These are phyloP conservation scores for Melanerpes formicivorus DNA, from an alignment of 2,113 vertebrate species.

Conservation along the genomic window DNA sequence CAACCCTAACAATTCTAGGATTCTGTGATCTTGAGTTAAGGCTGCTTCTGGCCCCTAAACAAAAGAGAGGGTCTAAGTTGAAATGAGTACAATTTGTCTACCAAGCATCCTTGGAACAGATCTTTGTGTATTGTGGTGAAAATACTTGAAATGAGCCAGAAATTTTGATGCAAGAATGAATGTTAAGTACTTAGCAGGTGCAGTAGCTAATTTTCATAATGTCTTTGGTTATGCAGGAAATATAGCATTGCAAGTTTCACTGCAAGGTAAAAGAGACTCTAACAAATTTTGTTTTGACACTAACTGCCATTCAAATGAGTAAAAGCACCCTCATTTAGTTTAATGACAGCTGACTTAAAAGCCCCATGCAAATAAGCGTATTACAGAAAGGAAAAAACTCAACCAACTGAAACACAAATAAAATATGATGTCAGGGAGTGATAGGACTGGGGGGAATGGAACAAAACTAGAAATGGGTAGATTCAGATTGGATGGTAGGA, in stretches of 20 bases:
- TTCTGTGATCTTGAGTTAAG: background rate
- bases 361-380: background rate
- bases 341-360: conserved; percentile 30
- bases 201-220: conserved; percentile 65
- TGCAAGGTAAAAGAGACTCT: conserved; percentile 52
- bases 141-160: background rate
- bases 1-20: no score
- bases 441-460: no score
- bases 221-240: conserved; percentile 53
- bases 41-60: background rate
- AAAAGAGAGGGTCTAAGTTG: background rate
- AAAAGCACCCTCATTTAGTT: conserved; percentile 41
- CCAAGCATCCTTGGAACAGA: background rate
- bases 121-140: background rate
- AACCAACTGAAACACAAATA: conserved; percentile 10
- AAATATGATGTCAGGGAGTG: no score
- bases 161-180: conserved; percentile 33
- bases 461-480: no score
- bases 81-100: background rate
- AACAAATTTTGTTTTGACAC: conserved; percentile 67
- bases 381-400: conserved; percentile 1
- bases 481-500: no score
- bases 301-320: conserved; percentile 60
- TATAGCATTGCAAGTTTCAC: conserved; percentile 52
- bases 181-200: conserved; percentile 59